These are phyloP conservation scores for Dinomys branickii DNA, from an alignment of 2,113 vertebrate genomes.

Conservation along the genomic window DNA sequence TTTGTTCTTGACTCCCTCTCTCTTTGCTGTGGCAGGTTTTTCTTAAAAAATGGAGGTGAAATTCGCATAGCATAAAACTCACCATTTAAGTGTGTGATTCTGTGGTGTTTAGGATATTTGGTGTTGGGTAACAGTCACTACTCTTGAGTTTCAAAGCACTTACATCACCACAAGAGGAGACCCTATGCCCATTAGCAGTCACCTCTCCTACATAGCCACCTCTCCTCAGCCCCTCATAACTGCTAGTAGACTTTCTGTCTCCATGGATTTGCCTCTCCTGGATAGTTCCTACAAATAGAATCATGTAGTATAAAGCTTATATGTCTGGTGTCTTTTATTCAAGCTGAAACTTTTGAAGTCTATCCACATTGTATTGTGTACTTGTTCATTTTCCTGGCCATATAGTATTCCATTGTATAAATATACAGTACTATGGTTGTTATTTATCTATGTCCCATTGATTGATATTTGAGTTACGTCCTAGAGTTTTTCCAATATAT, in stretches of 20 bases:
- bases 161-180: not conserved
- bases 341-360: not conserved
- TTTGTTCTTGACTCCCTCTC: not conserved
- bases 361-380: not conserved
- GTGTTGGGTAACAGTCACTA: not conserved
- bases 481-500: not conserved
- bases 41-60: not conserved
- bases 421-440: not conserved
- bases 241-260: not conserved
- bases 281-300: not conserved
- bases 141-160: not conserved
- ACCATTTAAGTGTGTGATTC: not conserved
- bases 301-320: not conserved
- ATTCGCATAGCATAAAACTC: not conserved
- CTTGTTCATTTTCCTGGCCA: not conserved
- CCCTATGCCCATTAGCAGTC: not conserved
- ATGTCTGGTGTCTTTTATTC: not conserved
- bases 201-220: accelerated
- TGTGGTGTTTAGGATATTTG: not conserved
- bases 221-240: not conserved
- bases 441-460: not conserved
- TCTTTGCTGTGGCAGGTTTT: not conserved
- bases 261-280: not conserved
- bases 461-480: not conserved
- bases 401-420: not conserved